Conservation (phyloP, 2,113 vertebrate species). For the Eulacestoma nigropectus region DNA sequence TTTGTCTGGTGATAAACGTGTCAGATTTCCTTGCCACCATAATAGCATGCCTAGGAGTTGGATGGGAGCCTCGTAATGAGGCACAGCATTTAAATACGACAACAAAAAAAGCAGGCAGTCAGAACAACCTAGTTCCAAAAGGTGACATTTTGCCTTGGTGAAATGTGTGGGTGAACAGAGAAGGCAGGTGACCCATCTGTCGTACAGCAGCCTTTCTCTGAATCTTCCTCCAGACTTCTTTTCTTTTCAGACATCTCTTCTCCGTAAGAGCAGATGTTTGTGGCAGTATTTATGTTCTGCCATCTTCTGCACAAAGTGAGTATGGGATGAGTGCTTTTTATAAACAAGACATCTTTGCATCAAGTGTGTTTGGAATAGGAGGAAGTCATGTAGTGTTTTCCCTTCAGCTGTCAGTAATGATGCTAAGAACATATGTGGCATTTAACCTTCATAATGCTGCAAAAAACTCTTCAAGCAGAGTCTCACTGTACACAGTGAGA, state of each 20-base stretch:
- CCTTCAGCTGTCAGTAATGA: background rate
- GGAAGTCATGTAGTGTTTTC: background rate
- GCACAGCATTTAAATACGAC: background rate
- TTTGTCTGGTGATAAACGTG: background rate
- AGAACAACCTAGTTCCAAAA: background rate
- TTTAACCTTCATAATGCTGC: background rate
- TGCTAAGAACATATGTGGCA: background rate
- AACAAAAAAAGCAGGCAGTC: background rate
- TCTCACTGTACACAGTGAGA: background rate
- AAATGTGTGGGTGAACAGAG: background rate
- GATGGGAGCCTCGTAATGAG: background rate
- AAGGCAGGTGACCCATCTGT: background rate
- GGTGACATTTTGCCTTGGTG: background rate
- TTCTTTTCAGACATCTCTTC: no score
- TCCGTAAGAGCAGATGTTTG: fast-evolving
- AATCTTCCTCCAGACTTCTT: background rate
- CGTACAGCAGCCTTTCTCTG: background rate
- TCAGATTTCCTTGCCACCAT: background rate
- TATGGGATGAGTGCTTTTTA: background rate
- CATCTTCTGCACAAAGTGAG: background rate
- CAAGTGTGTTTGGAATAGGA: background rate
- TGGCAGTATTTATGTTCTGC: background rate
- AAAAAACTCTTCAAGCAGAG: background rate
- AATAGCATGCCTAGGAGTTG: background rate
- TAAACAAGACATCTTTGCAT: background rate